Percentiles rank a stretch among this genome's conserved stretches.
phyloP scores from a whole-genome alignment of 2,113 vertebrate species.

The Probosciger aterrimus region DNA sequence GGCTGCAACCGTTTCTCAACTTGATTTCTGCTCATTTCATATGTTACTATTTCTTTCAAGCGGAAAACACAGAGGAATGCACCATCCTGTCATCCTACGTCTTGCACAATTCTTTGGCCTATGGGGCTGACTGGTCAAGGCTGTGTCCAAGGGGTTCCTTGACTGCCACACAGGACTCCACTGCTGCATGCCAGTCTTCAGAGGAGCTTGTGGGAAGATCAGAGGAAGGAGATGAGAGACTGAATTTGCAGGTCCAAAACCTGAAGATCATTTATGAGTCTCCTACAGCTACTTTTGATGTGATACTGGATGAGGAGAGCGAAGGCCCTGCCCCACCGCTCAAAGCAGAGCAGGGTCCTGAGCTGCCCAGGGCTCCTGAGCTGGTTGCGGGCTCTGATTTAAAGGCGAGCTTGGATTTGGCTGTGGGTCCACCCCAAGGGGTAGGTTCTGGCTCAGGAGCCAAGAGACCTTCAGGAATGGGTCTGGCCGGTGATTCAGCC shows the following conservation, averaged over 20 bases:
- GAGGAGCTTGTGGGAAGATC: not conserved
- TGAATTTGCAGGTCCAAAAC: constrained; percentile 50
- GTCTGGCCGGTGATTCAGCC: not conserved
- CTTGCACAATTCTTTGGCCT: constrained; percentile 87
- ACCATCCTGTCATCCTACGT: constrained; percentile 79
- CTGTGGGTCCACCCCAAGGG: not conserved
- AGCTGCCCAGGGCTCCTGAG: not conserved
- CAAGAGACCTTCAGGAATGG: not conserved
- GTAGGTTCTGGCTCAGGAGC: not conserved
- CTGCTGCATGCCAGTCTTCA: not conserved
- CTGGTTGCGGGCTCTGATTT: not conserved
- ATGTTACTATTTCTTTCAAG: constrained; percentile 32
- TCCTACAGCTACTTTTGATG: constrained; percentile 80
- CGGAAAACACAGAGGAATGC: constrained; percentile 69
- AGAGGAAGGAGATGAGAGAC: not conserved
- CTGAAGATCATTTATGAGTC: constrained; percentile 80
- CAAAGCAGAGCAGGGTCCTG: not conserved
- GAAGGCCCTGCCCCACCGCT: constrained; percentile 57
- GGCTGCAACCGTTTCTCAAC: not conserved
- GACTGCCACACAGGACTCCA: not conserved
- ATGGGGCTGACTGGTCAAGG: constrained; percentile 92
- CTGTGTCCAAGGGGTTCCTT: constrained; percentile 51
- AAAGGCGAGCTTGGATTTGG: not conserved
- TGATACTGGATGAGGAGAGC: constrained; percentile 69
- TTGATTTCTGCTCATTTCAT: not conserved